Evolutionary conservation across 2,888 invertebrate genomes (phyloP), one percentile per base, ranked within the genome.

Genomic region (Bembecia ichneumoniformis): DNA sequence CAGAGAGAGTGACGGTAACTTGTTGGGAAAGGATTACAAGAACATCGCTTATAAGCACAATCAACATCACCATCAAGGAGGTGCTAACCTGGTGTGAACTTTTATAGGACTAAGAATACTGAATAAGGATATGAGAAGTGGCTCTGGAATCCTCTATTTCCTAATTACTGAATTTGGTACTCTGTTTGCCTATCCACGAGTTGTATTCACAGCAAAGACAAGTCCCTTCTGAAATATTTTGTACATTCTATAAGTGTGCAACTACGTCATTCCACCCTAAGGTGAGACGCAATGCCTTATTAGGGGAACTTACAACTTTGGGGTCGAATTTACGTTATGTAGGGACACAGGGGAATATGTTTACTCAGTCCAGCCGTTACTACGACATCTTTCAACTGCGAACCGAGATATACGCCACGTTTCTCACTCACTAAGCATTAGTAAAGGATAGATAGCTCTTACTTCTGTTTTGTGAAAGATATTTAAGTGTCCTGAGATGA

Each of bases 241-340:
- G 28, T 47, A 1, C 47, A 49, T 14, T 47, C 47, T 52, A 48
- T 59, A 58, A 55, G 72, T 49, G 40, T 48, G 52, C 47, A 62
- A 57, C 60, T 60, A 66, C 63, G 59, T 60, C 62, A 64, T 62
- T 63, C 62, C 72, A 72, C 82, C 79, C 80, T 73, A 74, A 82
- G 81, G 82, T 83, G 79, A 80, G 78, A 79, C 74, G 74, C 68
- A 68, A 69, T 70, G 69, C 78, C 82, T 86, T 86, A 83, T 86
- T 84, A 84, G 82, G 82, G 84, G 82, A 79, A 78, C 75, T 80
- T 78, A 79, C 77, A 86, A 84, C 75, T 84, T 83, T 79, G 76
- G 82, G 84, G 83, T 81, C 71, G 78, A 72, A 71, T 78, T 77
- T 73, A 73, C 77, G 68, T 71, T 61, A 64, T 66, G 71, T 66